A percentile compares a stretch with the other conserved stretches of the same genome.
These are phyloP conservation scores for Chionis minor DNA, from an alignment of 2,113 vertebrate genomes.

Conservation along the genomic window DNA sequence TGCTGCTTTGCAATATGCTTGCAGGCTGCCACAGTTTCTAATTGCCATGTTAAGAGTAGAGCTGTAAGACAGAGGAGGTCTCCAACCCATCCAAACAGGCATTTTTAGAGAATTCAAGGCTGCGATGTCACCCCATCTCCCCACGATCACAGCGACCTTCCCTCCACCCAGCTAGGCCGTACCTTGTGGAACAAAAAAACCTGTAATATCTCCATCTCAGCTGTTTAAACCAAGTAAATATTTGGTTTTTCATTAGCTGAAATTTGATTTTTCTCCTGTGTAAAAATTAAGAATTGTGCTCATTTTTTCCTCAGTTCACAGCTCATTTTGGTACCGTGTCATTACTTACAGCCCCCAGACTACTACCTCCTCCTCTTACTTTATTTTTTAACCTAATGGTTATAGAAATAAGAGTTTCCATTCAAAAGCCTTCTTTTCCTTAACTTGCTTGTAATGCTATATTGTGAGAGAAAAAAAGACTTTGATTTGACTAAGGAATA, in stretches of 20 bases:
- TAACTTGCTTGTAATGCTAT: background rate
- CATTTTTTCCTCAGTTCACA: background rate
- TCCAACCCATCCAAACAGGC: background rate
- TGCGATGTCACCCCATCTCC: background rate
- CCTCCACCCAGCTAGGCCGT: background rate
- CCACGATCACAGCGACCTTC: accelerated
- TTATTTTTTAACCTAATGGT: background rate
- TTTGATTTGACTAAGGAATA: background rate
- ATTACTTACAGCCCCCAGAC: background rate
- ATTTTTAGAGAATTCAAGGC: accelerated
- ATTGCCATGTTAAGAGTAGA: background rate
- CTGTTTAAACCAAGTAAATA: background rate
- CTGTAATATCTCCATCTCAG: accelerated
- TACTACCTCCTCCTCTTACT: background rate
- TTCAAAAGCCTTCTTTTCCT: background rate
- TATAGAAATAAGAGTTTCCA: background rate
- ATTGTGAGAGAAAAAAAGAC: background rate
- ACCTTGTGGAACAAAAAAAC: background rate
- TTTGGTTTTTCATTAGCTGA: background rate
- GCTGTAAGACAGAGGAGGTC: background rate
- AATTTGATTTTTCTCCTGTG: background rate
- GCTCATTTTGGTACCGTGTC: background rate
- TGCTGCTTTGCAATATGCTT: background rate
- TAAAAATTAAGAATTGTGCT: background rate
- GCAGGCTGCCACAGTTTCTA: background rate